phyloP scores from a whole-genome alignment of 1,140 invertebrate genomes.

The Sarcophaga bullata region DNA sequence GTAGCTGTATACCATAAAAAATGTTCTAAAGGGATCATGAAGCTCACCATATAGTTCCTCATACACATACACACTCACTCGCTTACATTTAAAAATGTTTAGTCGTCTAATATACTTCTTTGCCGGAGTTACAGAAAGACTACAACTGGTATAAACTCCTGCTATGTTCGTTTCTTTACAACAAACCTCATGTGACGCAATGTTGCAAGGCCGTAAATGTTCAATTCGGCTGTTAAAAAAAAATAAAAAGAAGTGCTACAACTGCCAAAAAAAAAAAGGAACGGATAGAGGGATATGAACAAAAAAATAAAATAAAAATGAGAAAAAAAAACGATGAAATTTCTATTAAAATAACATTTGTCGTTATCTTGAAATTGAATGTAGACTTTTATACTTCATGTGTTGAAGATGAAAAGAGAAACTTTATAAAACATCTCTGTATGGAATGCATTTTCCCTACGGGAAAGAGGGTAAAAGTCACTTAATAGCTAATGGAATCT shows the following conservation, averaged over 20 bases:
- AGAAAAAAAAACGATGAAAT: background rate
- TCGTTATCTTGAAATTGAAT: constrained; percentile 24
- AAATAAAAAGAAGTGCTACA: background rate
- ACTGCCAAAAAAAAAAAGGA: background rate
- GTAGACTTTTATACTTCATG: background rate
- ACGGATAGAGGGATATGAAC: too few species aligned
- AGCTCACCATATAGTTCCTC: background rate
- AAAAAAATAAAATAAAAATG: too few species aligned
- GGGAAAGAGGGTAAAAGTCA: background rate
- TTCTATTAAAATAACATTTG: constrained; percentile 27
- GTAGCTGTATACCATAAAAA: background rate
- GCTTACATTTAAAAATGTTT: background rate
- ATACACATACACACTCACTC: background rate
- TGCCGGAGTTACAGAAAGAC: background rate
- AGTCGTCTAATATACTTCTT: background rate
- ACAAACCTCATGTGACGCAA: background rate
- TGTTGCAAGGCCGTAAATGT: background rate
- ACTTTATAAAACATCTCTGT: background rate
- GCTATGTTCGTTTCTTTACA: background rate
- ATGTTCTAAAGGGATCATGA: background rate
- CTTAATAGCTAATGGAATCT: constrained; percentile 26
- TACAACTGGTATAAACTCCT: background rate
- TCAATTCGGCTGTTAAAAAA: too few species aligned
- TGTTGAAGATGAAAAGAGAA: background rate
- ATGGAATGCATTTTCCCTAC: background rate